phyloP scores from a whole-genome alignment of 2,888 invertebrate genomes.

The Reticulitermes lucifugus region DNA sequence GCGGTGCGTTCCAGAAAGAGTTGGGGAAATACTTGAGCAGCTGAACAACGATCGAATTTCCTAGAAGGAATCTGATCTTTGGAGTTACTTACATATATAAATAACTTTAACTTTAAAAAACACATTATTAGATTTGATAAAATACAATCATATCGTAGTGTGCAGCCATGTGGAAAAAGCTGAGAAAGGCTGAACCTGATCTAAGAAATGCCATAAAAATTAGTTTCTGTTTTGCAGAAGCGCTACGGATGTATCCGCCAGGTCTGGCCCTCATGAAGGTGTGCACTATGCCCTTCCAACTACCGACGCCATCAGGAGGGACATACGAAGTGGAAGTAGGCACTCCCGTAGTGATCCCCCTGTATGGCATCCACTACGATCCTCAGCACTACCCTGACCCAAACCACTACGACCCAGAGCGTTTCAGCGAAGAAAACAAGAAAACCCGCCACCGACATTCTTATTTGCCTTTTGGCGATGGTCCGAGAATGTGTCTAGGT shows the following conservation, averaged over 20 bases:
- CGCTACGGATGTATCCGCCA: neutral
- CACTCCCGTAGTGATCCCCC: neutral
- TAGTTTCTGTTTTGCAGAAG: neutral
- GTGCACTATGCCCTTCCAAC: constrained; percentile 10
- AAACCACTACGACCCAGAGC: neutral
- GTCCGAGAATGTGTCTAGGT: neutral
- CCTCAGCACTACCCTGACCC: constrained; percentile 20
- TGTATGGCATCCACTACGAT: neutral
- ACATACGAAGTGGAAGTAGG: neutral
- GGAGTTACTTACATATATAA: too few relatives aligned
- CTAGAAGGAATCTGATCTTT: too few relatives aligned
- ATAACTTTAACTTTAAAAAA: too few relatives aligned
- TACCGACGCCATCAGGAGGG: neutral
- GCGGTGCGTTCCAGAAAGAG: too few relatives aligned
- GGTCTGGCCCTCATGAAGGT: neutral
- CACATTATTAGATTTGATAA: too few relatives aligned
- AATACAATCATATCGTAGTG: too few relatives aligned
- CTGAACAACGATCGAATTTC: too few relatives aligned
- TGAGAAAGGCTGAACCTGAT: too few relatives aligned
- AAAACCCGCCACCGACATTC: neutral
- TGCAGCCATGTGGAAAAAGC: too few relatives aligned
- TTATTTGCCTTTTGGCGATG: neutral
- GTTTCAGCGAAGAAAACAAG: constrained; percentile 31
- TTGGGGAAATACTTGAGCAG: too few relatives aligned
- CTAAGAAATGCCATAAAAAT: too few relatives aligned